A percentile compares a stretch with the other conserved stretches of the same genome.
phyloP scores from a whole-genome alignment of 2,113 vertebrate species.

The Zosterops pallidus region DNA sequence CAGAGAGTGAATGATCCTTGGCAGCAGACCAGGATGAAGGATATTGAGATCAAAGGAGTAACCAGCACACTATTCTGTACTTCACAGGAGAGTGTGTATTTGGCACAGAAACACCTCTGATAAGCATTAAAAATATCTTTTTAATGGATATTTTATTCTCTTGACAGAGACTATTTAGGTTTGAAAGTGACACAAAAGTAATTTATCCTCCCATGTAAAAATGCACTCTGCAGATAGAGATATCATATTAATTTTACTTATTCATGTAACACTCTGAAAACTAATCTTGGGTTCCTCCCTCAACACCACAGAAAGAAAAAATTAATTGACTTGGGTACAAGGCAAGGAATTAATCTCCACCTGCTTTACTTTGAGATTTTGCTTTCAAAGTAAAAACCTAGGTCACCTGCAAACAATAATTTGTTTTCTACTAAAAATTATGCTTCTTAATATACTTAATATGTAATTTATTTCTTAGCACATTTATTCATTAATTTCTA shows the following conservation, averaged over 20 bases:
- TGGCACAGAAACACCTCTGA: slow-evolving; percentile 51
- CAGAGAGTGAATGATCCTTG: slow-evolving; percentile 49
- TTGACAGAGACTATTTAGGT: slow-evolving; percentile 50
- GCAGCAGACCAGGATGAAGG: slow-evolving; percentile 56
- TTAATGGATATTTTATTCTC: slow-evolving; percentile 62
- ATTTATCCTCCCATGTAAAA: slow-evolving; percentile 51
- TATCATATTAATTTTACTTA: slow-evolving; percentile 46
- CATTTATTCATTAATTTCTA: background rate
- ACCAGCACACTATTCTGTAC: slow-evolving; percentile 15
- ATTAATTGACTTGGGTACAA: slow-evolving; percentile 17
- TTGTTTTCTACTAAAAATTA: background rate
- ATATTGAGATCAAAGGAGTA: slow-evolving; percentile 64
- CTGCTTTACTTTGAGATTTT: background rate
- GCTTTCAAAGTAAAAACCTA: background rate
- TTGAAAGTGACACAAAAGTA: slow-evolving; percentile 58
- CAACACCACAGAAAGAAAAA: slow-evolving; percentile 23
- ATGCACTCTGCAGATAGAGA: slow-evolving; percentile 23
- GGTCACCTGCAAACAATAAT: background rate
- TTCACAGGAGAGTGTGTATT: slow-evolving; percentile 47
- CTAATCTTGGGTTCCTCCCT: slow-evolving; percentile 50
- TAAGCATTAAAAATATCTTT: slow-evolving; percentile 67
- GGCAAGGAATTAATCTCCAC: slow-evolving; percentile 21
- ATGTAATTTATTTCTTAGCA: background rate
- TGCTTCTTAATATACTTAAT: background rate
- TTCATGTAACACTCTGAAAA: slow-evolving; percentile 45